These are phyloP conservation scores for Chionodraco myersi DNA, from an alignment of 2,113 vertebrate species.

Conservation along the genomic window DNA sequence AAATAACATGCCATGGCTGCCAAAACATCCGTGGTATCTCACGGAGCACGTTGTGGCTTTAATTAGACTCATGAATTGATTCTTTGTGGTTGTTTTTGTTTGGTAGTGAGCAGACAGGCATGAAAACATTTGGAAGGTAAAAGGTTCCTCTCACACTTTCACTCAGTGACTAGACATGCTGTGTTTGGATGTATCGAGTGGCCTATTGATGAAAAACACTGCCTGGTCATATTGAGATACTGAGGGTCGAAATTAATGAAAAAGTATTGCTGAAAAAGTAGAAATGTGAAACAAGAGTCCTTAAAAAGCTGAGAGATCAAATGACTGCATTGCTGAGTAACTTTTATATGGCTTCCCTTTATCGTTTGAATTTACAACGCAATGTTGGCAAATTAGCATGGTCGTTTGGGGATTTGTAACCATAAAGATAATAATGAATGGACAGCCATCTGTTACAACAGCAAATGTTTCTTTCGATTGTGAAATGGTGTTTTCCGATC, in stretches of 20 bases:
- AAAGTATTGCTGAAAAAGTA: no score
- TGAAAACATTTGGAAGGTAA: slow-evolving; percentile 53
- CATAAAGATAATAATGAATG: slow-evolving; percentile 14
- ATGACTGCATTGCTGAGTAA: background rate
- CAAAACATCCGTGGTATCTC: slow-evolving; percentile 38
- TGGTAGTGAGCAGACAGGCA: slow-evolving; percentile 76
- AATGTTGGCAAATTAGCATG: no score
- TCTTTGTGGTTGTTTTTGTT: slow-evolving; percentile 62
- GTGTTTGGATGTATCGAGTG: slow-evolving; percentile 24
- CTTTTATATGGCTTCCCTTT: background rate
- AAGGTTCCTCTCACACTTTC: slow-evolving; percentile 31
- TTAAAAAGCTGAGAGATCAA: no score
- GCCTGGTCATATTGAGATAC: slow-evolving; percentile 11
- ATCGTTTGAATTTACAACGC: background rate
- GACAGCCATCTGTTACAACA: slow-evolving; percentile 16
- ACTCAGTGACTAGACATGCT: slow-evolving; percentile 13
- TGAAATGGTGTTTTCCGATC: background rate
- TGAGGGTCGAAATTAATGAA: no score
- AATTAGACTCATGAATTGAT: slow-evolving; percentile 77
- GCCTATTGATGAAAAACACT: slow-evolving; percentile 4
- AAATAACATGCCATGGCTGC: slow-evolving; percentile 35
- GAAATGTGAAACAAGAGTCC: no score
- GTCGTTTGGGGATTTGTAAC: slow-evolving; percentile 4
- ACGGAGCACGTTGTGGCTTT: slow-evolving; percentile 62
- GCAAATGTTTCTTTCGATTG: slow-evolving; percentile 1